Evolutionary conservation across 2,888 invertebrate species (phyloP), one percentile per base, ranked within the genome.

Genomic region (Caenorhabditis sp.): DNA sequence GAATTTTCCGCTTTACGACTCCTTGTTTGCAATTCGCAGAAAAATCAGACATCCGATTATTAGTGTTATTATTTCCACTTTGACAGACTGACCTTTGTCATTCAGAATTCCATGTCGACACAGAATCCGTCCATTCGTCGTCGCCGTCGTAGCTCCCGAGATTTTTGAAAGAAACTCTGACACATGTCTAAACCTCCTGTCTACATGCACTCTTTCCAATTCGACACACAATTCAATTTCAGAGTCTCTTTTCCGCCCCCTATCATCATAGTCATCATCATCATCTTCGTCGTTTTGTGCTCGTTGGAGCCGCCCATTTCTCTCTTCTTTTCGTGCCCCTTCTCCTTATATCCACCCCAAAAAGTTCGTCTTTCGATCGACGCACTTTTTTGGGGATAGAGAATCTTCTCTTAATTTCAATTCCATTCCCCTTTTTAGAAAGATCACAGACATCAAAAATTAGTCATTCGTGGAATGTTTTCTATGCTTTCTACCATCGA

Each of bases 151-250:
- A 63, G 61, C 63, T 68, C 76, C n/a, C 8, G 79, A 79, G 79
- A 79, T 70, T 79, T 79, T 64, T 70, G 79, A 79, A 79, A 63
- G 64, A 79, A 64, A 77, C 54, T 77, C 77, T 77, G 75, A 75
- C 75, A 76, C 61, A 44, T 61, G 54, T 69, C 79, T 63, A 31
- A 8, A 22, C 56, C 58, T 70, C 70, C 7, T 35, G 41, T 56
- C 22, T 22, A 31, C 56, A 3, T n/a, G n/a, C 26, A 31, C 56
- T 58, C 24, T 58, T 47, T 38, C n/a, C 63, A 38, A 41, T 70
- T 70, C 77, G 76, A 77, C 76, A 70, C 69, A 61, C 77, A 79
- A 79, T 79, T 79, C 79, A 70, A 79, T 79, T 79, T 79, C 79
- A 79, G 79, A 70, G 63, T 79, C 70, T 77, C 70, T 80, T 73